Percentiles rank a stretch among this genome's conserved stretches.
Evolutionary conservation across 1,140 invertebrate species (phyloP).

Genomic region (Pectinophora gossypiella): DNA sequence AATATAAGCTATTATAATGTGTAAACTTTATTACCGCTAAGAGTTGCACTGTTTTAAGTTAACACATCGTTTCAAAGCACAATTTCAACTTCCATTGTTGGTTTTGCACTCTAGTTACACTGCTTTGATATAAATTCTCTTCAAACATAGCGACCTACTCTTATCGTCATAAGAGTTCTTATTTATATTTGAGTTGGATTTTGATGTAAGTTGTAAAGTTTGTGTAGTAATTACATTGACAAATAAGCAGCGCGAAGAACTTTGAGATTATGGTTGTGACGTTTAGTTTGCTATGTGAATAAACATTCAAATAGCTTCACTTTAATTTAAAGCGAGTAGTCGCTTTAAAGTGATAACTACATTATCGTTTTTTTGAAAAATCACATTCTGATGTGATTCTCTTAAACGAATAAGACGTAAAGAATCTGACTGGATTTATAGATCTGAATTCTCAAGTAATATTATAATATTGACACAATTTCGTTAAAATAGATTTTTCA

Average conservation of each 20-base stretch:
- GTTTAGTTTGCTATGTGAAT: too few relatives aligned
- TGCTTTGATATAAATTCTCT: not conserved
- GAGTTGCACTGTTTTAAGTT: constrained; percentile 10
- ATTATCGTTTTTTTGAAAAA: too few relatives aligned
- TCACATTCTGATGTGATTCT: too few relatives aligned
- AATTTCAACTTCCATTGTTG: constrained; percentile 3
- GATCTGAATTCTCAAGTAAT: too few relatives aligned
- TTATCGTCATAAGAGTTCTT: not conserved
- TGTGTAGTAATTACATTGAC: not conserved
- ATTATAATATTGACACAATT: too few relatives aligned
- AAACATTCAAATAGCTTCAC: too few relatives aligned
- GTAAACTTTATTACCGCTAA: constrained; percentile 12
- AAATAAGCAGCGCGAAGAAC: not conserved
- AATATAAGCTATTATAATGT: not conserved
- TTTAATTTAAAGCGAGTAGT: too few relatives aligned
- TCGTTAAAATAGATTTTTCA: too few relatives aligned
- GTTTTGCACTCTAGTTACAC: not conserved
- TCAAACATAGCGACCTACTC: not conserved
- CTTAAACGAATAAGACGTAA: too few relatives aligned
- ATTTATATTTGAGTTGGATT: not conserved
- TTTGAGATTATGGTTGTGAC: not conserved
- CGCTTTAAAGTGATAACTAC: too few relatives aligned
- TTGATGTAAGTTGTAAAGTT: not conserved
- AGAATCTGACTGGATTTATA: too few relatives aligned
- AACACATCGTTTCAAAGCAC: constrained; percentile 9